A percentile compares a stretch with the other conserved stretches of the same genome.
phyloP scores from a whole-genome alignment of 2,113 vertebrate species.

The Rhinopomastus cyanomelas region DNA sequence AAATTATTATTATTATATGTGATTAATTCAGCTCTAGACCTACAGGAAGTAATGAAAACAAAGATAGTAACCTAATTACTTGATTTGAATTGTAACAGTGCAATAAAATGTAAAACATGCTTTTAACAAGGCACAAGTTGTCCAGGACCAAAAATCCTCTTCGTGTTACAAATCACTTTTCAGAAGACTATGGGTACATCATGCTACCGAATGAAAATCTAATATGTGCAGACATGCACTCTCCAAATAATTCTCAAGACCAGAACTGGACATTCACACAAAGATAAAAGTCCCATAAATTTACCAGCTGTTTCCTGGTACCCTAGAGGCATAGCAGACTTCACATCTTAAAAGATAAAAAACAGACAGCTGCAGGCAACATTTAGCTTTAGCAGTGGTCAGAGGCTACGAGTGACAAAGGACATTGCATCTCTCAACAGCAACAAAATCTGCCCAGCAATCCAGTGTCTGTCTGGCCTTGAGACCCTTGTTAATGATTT shows the following conservation, averaged over 20 bases:
- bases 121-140: neutral
- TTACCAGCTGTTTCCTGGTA: neutral
- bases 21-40: neutral
- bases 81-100: neutral
- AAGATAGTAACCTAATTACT: neutral
- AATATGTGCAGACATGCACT: neutral
- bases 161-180: neutral
- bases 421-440: neutral
- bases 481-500: neutral
- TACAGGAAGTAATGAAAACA: neutral
- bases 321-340: neutral
- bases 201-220: neutral
- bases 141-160: neutral
- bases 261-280: neutral
- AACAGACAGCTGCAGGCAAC: neutral
- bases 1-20: neutral
- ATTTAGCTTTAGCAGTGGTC: neutral
- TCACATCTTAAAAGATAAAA: neutral
- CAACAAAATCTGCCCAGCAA: conserved; percentile 3
- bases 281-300: conserved; percentile 23
- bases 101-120: neutral
- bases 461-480: neutral
- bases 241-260: neutral
- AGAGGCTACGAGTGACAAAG: conserved; percentile 31
- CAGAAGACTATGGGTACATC: neutral